Evolutionary conservation across 35 echinoderm and acorn worm genomes (phyloP).

Genomic region (Ophiothrix spiculata): DNA sequence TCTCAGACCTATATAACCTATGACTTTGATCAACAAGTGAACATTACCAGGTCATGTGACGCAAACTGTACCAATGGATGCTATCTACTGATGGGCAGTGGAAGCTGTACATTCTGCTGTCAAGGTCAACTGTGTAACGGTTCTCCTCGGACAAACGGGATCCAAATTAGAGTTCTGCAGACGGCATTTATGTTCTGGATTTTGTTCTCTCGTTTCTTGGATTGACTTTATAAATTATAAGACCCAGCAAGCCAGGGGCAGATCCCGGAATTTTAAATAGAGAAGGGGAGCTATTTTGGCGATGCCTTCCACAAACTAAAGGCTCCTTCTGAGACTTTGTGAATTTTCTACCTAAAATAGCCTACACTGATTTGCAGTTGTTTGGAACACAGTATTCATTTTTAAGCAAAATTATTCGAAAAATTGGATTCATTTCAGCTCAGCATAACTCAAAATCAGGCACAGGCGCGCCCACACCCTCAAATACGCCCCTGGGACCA

Average conservation of each 20-base stretch:
- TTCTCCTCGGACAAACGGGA: neutral
- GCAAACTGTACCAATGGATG: slow-evolving; percentile 54
- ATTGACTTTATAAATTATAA: neutral
- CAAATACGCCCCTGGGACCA: too few species aligned
- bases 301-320: too few species aligned
- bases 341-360: too few species aligned
- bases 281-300: neutral
- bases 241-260: neutral
- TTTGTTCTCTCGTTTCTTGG: neutral
- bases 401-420: too few species aligned
- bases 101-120: slow-evolving; percentile 65
- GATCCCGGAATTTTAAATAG: neutral
- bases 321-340: neutral
- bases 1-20: neutral
- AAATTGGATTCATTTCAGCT: too few species aligned
- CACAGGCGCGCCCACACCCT: too few species aligned
- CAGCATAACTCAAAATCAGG: too few species aligned
- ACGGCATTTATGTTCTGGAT: neutral
- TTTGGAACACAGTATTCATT: too few species aligned
- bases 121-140: slow-evolving; percentile 47
- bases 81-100: slow-evolving; percentile 42
- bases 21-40: neutral
- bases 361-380: too few species aligned
- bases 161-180: neutral
- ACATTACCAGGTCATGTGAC: slow-evolving; percentile 40